Conservation (phyloP, 2,888 invertebrate genomes). For the Nephrotoma flavescens region DNA sequence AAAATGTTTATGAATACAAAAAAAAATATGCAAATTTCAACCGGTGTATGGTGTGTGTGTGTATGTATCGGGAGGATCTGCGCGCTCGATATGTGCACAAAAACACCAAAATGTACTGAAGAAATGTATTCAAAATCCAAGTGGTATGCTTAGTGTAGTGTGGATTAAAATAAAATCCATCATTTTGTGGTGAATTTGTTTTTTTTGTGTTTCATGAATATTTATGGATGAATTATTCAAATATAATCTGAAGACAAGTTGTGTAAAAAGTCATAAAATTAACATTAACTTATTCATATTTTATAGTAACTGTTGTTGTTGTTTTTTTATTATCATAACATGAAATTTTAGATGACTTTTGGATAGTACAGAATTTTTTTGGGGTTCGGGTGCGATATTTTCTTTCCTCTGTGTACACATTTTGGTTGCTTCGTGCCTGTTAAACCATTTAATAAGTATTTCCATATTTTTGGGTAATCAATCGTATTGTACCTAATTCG, state of each 20-base stretch:
- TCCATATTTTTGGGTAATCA: too few relatives aligned
- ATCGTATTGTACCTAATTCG: too few relatives aligned
- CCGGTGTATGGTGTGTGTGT: background rate
- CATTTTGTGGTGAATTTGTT: background rate
- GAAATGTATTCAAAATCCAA: background rate
- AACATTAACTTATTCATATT: background rate
- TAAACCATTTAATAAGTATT: too few relatives aligned
- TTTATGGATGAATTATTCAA: background rate
- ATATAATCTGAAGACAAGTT: background rate
- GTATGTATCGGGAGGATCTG: background rate
- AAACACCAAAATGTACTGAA: background rate
- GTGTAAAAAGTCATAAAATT: background rate
- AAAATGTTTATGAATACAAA: background rate
- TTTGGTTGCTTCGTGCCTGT: too few relatives aligned
- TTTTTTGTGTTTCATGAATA: background rate
- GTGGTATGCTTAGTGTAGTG: background rate
- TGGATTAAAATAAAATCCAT: background rate
- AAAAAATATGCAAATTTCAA: background rate
- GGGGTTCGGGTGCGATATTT: too few relatives aligned
- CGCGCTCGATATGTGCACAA: background rate
- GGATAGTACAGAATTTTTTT: background rate
- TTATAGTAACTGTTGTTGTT: background rate
- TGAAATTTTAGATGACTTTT: background rate
- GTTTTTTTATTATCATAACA: background rate
- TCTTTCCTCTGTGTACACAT: too few relatives aligned